Base-by-base conservation (phyloP, 2,888 invertebrate genomes). In the Poecilus cupreus region DNA sequence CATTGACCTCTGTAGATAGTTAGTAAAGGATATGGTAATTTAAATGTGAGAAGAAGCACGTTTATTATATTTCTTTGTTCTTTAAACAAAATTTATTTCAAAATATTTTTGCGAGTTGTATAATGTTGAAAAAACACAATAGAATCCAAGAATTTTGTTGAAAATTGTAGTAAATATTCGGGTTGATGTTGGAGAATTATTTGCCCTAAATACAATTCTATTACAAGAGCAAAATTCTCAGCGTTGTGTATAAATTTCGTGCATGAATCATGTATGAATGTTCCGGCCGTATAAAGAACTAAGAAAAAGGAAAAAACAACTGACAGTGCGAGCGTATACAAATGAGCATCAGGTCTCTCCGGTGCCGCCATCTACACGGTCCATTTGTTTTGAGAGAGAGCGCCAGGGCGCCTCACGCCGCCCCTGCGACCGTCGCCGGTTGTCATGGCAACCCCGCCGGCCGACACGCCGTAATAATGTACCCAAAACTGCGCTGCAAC, bases 321-420 rank as follows among this genome's bases (percentile, higher is more conserved):
- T 72, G 80, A 72, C 80, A 80, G 80, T 72, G 80, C 80, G 70
- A 72, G 80, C 54, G 81, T 81, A 75, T 81, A 83, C 82, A 83
- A 83, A 83, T 83, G 83, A 83, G 82, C 82, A 82, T 76, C 82
- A 79, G 80, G 82, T 76, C 76, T 72, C 80, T 81, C 83, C 82
- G 83, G 83, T 83, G 83, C 82, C 82, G 57, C 68, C 83, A 80
- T 82, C 82, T 82, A 83, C 81, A 83, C 80, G 83, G 82, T 83
- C 83, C 83, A 83, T 83, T 83, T 83, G 82, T 82, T 83, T 68
- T 82, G 82, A 80, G 78, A 82, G 82, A 77, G 77, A 72, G 49
- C 64, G 81, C 75, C 60, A 46, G 68, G 49, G 18, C 57, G 60
- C 24, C 60, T 16, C 43, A 16, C 43, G 60, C 24, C 60, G 37